phyloP scores from a whole-genome alignment of 2,888 invertebrate genomes.

The Philonicus albiceps region DNA sequence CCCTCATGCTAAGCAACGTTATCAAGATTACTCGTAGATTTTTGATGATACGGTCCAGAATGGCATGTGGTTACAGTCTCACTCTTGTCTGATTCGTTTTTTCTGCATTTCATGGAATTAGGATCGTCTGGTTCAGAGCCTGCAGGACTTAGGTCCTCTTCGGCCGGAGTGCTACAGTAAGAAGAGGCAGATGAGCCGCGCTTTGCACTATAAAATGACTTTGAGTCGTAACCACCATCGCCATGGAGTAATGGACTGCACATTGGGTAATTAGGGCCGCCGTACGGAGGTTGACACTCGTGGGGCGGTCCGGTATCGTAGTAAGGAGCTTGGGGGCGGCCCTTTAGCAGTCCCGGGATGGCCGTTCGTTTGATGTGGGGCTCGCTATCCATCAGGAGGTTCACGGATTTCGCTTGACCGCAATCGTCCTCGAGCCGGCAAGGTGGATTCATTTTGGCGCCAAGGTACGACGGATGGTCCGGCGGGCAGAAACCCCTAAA shows the following conservation, averaged over 20 bases:
- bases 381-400: constrained; percentile 9
- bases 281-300: neutral
- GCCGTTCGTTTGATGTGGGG: neutral
- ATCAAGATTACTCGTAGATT: neutral
- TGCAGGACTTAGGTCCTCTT: neutral
- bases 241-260: neutral
- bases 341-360: neutral
- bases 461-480: neutral
- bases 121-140: neutral
- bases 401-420: neutral
- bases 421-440: constrained; percentile 3
- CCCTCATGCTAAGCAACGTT: constrained; percentile 1
- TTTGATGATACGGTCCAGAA: neutral
- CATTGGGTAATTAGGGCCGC: neutral
- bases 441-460: constrained; percentile 6
- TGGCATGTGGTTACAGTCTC: neutral
- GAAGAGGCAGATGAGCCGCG: constrained; percentile 18
- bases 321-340: neutral
- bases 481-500: neutral
- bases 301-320: neutral
- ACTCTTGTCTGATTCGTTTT: neutral
- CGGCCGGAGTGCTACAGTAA: neutral
- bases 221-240: neutral
- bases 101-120: neutral
- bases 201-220: constrained; percentile 3